A percentile compares a stretch with the other conserved stretches of the same genome.
phyloP scores from a whole-genome alignment of 2,888 invertebrate genomes.

The Arrhopalites spinosus region DNA sequence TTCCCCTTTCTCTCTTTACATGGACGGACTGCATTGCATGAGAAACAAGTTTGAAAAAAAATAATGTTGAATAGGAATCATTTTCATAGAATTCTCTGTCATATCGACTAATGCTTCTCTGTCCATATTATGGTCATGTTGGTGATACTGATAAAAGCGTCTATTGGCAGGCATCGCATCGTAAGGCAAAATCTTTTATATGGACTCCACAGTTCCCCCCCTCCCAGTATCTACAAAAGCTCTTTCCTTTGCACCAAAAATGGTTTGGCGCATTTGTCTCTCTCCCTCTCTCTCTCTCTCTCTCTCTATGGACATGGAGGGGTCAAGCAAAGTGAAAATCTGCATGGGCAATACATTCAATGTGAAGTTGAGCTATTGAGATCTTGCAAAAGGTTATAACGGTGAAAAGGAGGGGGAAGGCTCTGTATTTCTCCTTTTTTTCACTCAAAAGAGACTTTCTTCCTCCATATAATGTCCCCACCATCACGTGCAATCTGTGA shows the following conservation, averaged over 20 bases:
- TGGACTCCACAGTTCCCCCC: no score
- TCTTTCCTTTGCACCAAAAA: constrained; percentile 8
- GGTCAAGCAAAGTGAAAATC: constrained; percentile 33
- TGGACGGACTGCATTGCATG: not conserved
- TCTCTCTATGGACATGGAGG: not conserved
- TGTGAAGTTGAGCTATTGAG: not conserved
- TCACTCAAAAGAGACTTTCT: no score
- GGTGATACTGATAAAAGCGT: no score
- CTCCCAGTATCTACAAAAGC: no score
- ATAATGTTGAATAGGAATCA: no score
- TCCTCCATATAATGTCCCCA: not conserved
- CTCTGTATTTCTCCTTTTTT: no score
- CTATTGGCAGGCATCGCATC: not conserved
- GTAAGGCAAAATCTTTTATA: not conserved
- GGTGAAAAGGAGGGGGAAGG: not conserved
- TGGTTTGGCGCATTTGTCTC: constrained; percentile 14
- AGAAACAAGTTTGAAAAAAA: not conserved
- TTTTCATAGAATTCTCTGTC: no score
- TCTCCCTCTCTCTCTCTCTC: not conserved
- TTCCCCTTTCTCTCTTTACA: not conserved
- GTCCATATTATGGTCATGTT: no score
- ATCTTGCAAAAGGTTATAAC: not conserved
- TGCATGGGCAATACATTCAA: constrained; percentile 21
- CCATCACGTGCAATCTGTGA: not conserved
- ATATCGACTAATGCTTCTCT: no score